Evolutionary conservation across 2,888 invertebrate species (phyloP).

Genomic region (Luperina testacea): DNA sequence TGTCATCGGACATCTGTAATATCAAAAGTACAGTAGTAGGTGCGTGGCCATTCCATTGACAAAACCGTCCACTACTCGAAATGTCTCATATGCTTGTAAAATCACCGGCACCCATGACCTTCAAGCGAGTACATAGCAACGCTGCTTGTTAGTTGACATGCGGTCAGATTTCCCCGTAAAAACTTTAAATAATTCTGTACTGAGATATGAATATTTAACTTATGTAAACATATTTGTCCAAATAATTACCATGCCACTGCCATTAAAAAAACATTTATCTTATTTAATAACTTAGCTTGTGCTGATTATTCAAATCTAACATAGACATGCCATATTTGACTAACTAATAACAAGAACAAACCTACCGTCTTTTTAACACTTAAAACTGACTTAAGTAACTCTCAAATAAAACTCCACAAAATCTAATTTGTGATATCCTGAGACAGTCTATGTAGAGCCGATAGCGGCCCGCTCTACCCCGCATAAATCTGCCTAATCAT

Average conservation of each 20-base stretch:
- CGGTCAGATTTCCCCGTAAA: not conserved
- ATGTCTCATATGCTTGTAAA: not conserved
- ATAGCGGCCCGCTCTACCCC: constrained; percentile 57
- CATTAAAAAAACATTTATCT: not conserved
- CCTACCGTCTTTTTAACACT: not conserved
- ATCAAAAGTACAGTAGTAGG: no score
- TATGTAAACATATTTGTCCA: not conserved
- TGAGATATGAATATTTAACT: not conserved
- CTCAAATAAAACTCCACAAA: constrained; percentile 47
- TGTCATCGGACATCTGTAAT: no score
- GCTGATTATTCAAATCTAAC: not conserved
- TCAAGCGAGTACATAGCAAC: not conserved
- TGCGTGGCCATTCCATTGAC: not conserved
- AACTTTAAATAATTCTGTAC: not conserved
- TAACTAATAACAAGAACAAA: not conserved
- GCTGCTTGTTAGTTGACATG: not conserved
- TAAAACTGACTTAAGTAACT: not conserved
- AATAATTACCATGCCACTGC: not conserved
- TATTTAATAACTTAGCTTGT: not conserved
- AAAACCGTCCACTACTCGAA: not conserved
- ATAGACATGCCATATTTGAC: not conserved
- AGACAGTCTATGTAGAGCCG: constrained; percentile 43
- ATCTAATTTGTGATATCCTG: constrained; percentile 51
- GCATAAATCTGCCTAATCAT: constrained; percentile 85
- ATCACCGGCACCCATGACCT: not conserved